Evolutionary conservation across 2,113 vertebrate species (phyloP).

Genomic region (Arenaria interpres): DNA sequence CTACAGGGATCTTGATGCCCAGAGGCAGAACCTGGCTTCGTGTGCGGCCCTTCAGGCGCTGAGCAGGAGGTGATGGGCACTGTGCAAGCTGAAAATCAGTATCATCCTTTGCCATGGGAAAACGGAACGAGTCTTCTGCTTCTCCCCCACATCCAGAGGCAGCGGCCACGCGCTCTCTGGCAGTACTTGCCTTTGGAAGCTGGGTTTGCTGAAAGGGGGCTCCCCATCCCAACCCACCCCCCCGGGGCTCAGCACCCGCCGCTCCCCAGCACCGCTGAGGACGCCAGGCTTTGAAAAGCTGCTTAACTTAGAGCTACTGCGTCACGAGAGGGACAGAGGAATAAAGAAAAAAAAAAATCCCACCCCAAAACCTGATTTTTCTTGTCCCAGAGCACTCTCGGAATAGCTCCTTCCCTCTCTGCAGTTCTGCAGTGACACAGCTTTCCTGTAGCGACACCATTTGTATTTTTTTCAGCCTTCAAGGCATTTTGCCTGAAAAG

Average conservation of each 20-base stretch:
- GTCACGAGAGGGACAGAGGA: not conserved
- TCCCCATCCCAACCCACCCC: not conserved
- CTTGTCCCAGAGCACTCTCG: not conserved
- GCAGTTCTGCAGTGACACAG: not conserved
- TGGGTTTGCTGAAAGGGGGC: too few species aligned
- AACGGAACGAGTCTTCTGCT: not conserved
- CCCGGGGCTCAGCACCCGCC: not conserved
- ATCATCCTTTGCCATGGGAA: not conserved
- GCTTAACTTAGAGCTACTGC: not conserved
- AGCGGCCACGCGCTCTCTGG: accelerated
- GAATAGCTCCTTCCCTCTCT: not conserved
- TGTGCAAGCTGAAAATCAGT: too few species aligned
- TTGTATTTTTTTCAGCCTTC: not conserved
- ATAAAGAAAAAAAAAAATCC: not conserved
- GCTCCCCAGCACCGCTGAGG: not conserved
- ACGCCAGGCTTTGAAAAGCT: too few species aligned
- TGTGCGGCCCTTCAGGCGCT: too few species aligned
- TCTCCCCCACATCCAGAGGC: not conserved
- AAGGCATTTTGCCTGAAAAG: not conserved
- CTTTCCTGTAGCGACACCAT: not conserved
- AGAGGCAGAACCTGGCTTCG: accelerated
- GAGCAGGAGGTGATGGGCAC: not conserved
- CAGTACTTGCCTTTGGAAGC: not conserved
- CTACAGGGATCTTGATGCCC: not conserved
- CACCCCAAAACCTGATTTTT: not conserved